These are phyloP conservation scores for Nycticryphes semicollaris DNA, from an alignment of 2,113 vertebrate species.

Conservation along the genomic window DNA sequence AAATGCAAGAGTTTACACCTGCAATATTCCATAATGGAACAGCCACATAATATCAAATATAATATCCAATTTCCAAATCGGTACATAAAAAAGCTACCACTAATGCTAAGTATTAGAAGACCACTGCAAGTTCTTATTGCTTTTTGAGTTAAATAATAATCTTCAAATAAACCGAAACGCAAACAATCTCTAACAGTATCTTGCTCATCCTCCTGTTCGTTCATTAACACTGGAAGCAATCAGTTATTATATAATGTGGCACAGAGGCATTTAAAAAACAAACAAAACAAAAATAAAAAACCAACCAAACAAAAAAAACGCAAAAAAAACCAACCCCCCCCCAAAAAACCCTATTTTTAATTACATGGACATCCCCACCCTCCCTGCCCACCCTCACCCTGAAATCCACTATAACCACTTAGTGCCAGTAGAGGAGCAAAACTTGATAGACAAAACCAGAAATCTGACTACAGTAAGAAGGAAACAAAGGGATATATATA, in stretches of 20 bases:
- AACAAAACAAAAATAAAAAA: neutral
- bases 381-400: slow-evolving; percentile 22
- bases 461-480: slow-evolving; percentile 71
- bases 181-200: slow-evolving; percentile 46
- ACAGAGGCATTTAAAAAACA: slow-evolving; percentile 68
- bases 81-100: slow-evolving; percentile 70
- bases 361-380: slow-evolving; percentile 31
- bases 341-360: slow-evolving; percentile 42
- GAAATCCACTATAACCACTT: slow-evolving; percentile 58
- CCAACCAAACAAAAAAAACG: slow-evolving; percentile 24
- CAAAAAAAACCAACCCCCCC: too few species aligned
- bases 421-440: slow-evolving; percentile 69
- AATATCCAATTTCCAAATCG: slow-evolving; percentile 67
- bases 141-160: slow-evolving; percentile 65
- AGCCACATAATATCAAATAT: slow-evolving; percentile 76
- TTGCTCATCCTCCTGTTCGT: slow-evolving; percentile 30
- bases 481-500: slow-evolving; percentile 52
- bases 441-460: slow-evolving; percentile 61
- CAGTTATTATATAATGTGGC: slow-evolving; percentile 42
- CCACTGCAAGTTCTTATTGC: slow-evolving; percentile 72
- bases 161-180: slow-evolving; percentile 66
- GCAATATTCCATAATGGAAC: slow-evolving; percentile 67
- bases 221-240: slow-evolving; percentile 75
- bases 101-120: slow-evolving; percentile 57
- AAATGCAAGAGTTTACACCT: slow-evolving; percentile 70